Evolutionary conservation across 2,888 invertebrate genomes (phyloP).

Genomic region (Rhagium mordax): DNA sequence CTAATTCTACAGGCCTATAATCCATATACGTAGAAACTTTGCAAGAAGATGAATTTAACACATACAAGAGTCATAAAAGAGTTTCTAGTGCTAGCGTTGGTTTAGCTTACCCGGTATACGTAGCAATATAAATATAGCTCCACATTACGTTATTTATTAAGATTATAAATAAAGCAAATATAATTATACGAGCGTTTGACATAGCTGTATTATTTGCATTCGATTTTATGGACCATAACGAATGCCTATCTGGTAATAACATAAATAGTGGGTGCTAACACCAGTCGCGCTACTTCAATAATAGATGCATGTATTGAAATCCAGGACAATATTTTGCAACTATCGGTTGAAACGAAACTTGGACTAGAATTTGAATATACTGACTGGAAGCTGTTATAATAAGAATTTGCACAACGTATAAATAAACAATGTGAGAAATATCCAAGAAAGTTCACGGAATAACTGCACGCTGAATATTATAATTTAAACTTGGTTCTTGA

Average conservation of each 20-base stretch:
- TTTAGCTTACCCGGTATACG: background rate
- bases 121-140: background rate
- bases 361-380: background rate
- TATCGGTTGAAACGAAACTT: background rate
- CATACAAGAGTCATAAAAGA: background rate
- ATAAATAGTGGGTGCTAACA: background rate
- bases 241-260: slow-evolving; percentile 3
- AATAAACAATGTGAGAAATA: background rate
- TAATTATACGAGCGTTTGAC: slow-evolving; percentile 9
- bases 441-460: background rate
- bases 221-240: slow-evolving; percentile 6
- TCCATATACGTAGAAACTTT: background rate
- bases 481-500: no score
- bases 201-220: slow-evolving; percentile 10
- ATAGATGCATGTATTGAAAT: no score
- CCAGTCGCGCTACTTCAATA: background rate
- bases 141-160: background rate
- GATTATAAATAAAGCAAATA: slow-evolving; percentile 6
- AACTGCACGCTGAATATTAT: background rate
- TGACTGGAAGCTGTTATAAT: background rate
- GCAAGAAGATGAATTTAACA: no score
- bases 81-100: background rate
- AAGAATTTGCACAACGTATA: background rate
- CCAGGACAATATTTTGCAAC: background rate
- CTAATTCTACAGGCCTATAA: no score